Conservation (phyloP, 2,888 invertebrate species). For the Noctuana brunneofusca region DNA sequence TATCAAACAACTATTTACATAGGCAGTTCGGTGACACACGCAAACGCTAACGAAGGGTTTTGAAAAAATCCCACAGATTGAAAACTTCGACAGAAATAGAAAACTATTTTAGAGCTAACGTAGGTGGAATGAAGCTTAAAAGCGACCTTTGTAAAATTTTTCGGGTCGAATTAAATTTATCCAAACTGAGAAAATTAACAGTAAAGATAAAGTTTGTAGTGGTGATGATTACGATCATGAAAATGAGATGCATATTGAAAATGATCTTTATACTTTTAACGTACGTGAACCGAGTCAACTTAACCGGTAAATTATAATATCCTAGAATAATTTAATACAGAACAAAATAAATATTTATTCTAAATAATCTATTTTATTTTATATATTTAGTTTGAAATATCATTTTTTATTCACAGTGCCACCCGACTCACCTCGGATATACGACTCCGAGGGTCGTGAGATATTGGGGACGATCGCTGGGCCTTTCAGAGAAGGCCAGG, state of each 20-base stretch:
- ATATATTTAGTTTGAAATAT: too few relatives aligned
- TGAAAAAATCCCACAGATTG: conserved; percentile 1
- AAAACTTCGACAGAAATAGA: neutral
- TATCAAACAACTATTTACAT: neutral
- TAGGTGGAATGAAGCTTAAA: neutral
- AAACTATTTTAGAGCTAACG: neutral
- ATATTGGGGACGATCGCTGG: conserved; percentile 89
- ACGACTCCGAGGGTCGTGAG: conserved; percentile 84
- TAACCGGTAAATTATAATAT: too few relatives aligned
- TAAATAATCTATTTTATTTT: too few relatives aligned
- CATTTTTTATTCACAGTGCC: neutral
- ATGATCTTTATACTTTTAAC: too few relatives aligned
- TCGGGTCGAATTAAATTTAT: too few relatives aligned
- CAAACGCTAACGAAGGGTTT: neutral
- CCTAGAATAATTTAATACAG: too few relatives aligned
- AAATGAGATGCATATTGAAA: too few relatives aligned
- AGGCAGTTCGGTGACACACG: conserved; percentile 1
- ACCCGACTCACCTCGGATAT: conserved; percentile 1
- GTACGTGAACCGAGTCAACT: too few relatives aligned
- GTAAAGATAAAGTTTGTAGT: too few relatives aligned
- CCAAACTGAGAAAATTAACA: too few relatives aligned
- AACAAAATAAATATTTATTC: too few relatives aligned
- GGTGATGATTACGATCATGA: too few relatives aligned
- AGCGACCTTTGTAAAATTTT: neutral
- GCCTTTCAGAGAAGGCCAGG: conserved; percentile 93